Evolutionary conservation across 2,113 vertebrate species (phyloP), one percentile per base, ranked within the genome.

Genomic region (Poicephalus meyeri): DNA sequence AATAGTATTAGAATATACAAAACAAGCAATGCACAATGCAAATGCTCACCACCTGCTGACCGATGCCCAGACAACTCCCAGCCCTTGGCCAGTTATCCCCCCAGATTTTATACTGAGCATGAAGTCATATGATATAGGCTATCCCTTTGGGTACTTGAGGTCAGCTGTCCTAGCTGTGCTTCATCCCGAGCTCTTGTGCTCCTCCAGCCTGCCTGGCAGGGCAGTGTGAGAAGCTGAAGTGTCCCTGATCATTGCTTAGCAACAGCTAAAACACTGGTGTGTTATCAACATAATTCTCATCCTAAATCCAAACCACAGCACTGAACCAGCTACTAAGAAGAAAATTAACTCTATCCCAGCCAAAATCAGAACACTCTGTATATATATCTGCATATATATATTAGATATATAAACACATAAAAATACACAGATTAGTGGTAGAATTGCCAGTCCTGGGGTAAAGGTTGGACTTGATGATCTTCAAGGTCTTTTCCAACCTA

Each of bases 181-280:
- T n/a, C 16, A 24, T 31, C 19, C 53, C n/a, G 47, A 2, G 9
- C 41, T 41, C 39, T 41, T 10, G 6, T 41, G 74, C 10, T 46
- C 4, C 46, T 73, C 20, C 25, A 0, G 0, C 61, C 21, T 55
- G 41, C 46, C 25, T 74, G 15, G 20, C 0, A 0, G 17, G 46
- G 39, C 25, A 68, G 11, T 47, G 35, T 11, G 47, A 86, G 21
- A 69, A 61, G 20, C 9, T 68, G 68, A 61, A 55, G 53, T 61
- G 25, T 11, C 25, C 14, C 60, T 33, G 39, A 42, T 41, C 46
- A 35, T 11, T 35, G 11, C 53, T 47, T 37, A 80, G 31, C n/a
- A 61, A n/a, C 4, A 12, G 47, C 46, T 33, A 5, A 42, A 80
- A 26, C 25, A 68, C 26, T 23, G 41, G 20, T 47, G 39, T 47